A percentile compares a stretch with the other conserved stretches of the same genome.
Conservation (phyloP, 2,888 invertebrate species). For the Polia nebulosa region DNA sequence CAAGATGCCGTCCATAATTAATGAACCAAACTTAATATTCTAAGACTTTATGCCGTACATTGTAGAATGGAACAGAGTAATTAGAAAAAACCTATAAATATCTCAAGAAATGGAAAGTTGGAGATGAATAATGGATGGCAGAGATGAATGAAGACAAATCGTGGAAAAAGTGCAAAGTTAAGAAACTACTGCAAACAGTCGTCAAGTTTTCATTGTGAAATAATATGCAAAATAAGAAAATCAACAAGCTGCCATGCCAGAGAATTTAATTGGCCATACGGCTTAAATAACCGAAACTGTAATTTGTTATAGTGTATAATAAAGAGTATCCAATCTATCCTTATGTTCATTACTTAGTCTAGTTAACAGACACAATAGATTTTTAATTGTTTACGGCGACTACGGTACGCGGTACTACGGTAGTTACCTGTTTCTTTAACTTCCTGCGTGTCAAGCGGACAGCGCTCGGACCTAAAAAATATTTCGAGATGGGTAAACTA, state of each 20-base stretch:
- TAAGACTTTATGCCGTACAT: constrained; percentile 24
- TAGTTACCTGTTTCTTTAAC: no score
- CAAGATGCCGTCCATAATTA: constrained; percentile 37
- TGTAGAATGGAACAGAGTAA: constrained; percentile 33
- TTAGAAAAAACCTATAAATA: constrained; percentile 51
- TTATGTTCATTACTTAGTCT: no score
- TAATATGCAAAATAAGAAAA: constrained; percentile 8
- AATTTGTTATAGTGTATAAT: no score
- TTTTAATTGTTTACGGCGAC: no score
- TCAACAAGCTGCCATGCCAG: background rate
- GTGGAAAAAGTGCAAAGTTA: constrained; percentile 40
- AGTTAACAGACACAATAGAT: no score
- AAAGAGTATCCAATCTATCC: no score
- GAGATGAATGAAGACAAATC: constrained; percentile 58
- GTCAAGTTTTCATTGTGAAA: constrained; percentile 16
- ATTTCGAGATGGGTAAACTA: no score
- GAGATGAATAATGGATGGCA: constrained; percentile 53
- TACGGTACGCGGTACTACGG: no score
- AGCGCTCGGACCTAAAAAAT: no score
- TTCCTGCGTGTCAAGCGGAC: no score
- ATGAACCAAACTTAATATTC: constrained; percentile 41
- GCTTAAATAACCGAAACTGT: background rate
- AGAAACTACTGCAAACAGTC: constrained; percentile 27
- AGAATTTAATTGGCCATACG: background rate
- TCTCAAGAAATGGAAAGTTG: constrained; percentile 53